A percentile compares a stretch with the other conserved stretches of the same genome.
Evolutionary conservation across 2,888 invertebrate species (phyloP).

Genomic region (Troglohyphantes excavatus): DNA sequence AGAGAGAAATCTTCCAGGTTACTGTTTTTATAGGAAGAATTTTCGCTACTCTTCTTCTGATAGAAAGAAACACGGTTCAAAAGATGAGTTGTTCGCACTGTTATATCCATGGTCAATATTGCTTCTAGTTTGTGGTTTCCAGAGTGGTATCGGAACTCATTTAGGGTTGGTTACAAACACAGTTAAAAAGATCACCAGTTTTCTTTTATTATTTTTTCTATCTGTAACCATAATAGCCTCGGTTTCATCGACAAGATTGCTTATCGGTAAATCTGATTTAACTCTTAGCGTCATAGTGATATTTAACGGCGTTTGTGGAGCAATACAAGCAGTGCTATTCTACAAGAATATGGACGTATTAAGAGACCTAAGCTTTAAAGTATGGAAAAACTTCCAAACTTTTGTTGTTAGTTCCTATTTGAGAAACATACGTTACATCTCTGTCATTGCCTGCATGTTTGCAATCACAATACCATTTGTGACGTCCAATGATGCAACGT

Average conservation of each 20-base stretch:
- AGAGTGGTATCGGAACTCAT: not conserved
- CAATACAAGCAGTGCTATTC: not conserved
- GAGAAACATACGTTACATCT: not conserved
- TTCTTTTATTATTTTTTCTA: not conserved
- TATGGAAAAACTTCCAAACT: not conserved
- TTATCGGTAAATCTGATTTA: not conserved
- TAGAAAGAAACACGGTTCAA: not conserved
- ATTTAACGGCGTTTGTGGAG: not conserved
- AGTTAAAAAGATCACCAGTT: not conserved
- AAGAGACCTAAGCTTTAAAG: not conserved
- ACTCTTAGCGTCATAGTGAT: not conserved
- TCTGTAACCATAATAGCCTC: not conserved
- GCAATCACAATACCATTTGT: not conserved
- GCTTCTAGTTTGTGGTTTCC: not conserved
- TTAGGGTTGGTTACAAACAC: not conserved
- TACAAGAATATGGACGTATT: not conserved
- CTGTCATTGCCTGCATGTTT: not conserved
- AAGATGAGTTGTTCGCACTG: not conserved
- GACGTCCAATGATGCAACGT: not conserved
- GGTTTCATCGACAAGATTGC: not conserved
- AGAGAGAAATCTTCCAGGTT: too few relatives aligned
- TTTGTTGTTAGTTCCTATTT: not conserved
- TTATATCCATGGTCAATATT: not conserved
- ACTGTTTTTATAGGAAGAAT: too few relatives aligned
- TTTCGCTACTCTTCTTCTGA: too few relatives aligned